phyloP scores from a whole-genome alignment of 2,797 vertebrate genomes.

The Gymnothorax javanicus region DNA sequence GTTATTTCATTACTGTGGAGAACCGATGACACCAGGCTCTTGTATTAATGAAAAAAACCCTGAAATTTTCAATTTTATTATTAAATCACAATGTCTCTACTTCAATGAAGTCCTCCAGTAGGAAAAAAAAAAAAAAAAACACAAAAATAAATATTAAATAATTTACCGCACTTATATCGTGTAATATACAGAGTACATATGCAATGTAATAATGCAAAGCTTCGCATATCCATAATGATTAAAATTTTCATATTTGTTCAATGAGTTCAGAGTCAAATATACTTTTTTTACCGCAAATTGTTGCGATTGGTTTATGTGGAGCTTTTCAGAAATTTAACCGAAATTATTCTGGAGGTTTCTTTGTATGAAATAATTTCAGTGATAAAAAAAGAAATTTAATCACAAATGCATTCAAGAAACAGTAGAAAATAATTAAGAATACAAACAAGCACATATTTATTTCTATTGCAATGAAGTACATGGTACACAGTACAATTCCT shows the following conservation, averaged over 20 bases:
- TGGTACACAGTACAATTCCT: background rate
- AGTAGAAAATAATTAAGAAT: background rate
- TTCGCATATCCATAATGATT: no score
- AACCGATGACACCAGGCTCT: background rate
- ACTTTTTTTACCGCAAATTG: background rate
- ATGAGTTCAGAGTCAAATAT: background rate
- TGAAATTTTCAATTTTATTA: no score
- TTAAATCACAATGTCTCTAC: no score
- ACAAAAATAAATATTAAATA: no score
- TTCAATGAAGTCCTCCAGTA: no score
- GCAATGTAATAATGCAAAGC: no score
- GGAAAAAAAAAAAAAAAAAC: no score
- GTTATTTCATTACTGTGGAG: background rate
- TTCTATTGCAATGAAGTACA: background rate
- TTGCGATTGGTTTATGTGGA: background rate
- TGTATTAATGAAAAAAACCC: no score
- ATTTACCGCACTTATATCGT: no score
- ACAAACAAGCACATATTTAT: background rate
- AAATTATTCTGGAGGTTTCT: background rate
- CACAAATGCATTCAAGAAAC: background rate
- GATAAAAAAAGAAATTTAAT: background rate
- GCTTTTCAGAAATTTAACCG: no score
- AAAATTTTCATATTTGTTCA: background rate
- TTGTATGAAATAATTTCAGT: background rate
- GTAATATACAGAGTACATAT: no score